These are phyloP conservation scores for Drosophila pectinifera DNA, from an alignment of 1,140 invertebrate genomes.

Conservation along the genomic window DNA sequence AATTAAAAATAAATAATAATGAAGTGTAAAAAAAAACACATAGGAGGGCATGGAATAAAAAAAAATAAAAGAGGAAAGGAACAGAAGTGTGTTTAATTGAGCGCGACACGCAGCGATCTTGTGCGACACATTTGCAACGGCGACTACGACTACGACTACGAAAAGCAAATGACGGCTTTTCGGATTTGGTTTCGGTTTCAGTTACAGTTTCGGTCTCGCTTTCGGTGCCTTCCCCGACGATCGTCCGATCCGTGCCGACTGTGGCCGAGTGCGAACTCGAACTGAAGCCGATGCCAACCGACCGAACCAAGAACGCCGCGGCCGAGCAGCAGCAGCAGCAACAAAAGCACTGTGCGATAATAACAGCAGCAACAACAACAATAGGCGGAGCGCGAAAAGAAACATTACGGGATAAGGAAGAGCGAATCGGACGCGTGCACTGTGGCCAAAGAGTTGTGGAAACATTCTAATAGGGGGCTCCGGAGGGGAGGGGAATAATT, in stretches of 20 bases:
- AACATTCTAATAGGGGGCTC: slow-evolving; percentile 4
- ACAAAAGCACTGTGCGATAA: slow-evolving; percentile 40
- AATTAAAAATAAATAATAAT: slow-evolving; percentile 68
- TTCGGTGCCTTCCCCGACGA: not conserved
- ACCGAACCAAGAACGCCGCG: slow-evolving; percentile 11
- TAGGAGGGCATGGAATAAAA: slow-evolving; percentile 19
- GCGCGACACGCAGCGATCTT: slow-evolving; percentile 54
- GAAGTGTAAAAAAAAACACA: slow-evolving; percentile 17
- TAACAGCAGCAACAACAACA: slow-evolving; percentile 24
- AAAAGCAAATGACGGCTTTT: slow-evolving; percentile 17
- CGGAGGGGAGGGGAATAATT: not conserved
- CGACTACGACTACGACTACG: slow-evolving; percentile 14
- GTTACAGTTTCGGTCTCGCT: not conserved
- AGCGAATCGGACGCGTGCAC: slow-evolving; percentile 7
- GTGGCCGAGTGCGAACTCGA: slow-evolving; percentile 60
- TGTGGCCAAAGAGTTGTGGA: slow-evolving; percentile 19
- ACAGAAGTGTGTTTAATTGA: slow-evolving; percentile 55
- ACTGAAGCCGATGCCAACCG: slow-evolving; percentile 38
- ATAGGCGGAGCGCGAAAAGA: slow-evolving; percentile 14
- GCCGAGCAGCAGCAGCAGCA: slow-evolving; percentile 14
- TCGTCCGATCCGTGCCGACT: slow-evolving; percentile 29
- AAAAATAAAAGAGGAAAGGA: not conserved
- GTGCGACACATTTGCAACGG: slow-evolving; percentile 35
- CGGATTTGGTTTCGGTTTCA: slow-evolving; percentile 32
- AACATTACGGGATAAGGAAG: slow-evolving; percentile 27